Percentiles rank a stretch among this genome's conserved stretches.
Evolutionary conservation across 2,888 invertebrate genomes (phyloP).

Genomic region (Aleiodes leptofemur): DNA sequence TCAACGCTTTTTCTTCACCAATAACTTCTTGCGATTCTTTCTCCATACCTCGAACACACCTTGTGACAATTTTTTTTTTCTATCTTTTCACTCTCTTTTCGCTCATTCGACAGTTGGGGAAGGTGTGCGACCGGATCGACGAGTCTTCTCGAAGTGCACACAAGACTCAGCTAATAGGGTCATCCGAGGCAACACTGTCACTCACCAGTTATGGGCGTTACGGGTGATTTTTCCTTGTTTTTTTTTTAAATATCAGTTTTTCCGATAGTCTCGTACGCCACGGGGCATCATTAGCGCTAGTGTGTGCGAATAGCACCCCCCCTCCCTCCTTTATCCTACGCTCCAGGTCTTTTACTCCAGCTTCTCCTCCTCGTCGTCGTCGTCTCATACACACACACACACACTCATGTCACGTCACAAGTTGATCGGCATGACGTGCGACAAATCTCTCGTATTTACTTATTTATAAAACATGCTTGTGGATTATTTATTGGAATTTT

Average conservation of each 20-base stretch:
- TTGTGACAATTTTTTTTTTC: slow-evolving; percentile 14
- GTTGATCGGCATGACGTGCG: slow-evolving; percentile 64
- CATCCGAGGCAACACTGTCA: slow-evolving; percentile 55
- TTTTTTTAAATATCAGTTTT: no score
- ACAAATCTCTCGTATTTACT: slow-evolving; percentile 71
- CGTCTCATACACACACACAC: slow-evolving; percentile 24
- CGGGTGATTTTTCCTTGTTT: slow-evolving; percentile 23
- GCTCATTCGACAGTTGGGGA: neutral
- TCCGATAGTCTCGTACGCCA: slow-evolving; percentile 38
- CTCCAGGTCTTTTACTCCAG: slow-evolving; percentile 17
- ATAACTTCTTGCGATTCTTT: neutral
- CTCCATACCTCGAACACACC: neutral
- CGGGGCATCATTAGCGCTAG: slow-evolving; percentile 59
- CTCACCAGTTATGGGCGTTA: slow-evolving; percentile 54
- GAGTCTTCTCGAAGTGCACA: slow-evolving; percentile 12
- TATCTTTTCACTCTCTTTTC: slow-evolving; percentile 11
- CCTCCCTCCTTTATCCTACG: slow-evolving; percentile 36
- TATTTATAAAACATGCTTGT: slow-evolving; percentile 71
- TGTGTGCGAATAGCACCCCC: slow-evolving; percentile 53
- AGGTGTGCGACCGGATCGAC: slow-evolving; percentile 31
- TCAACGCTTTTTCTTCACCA: slow-evolving; percentile 26
- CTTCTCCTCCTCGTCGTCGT: neutral
- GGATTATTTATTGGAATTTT: slow-evolving; percentile 43
- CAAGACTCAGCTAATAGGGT: slow-evolving; percentile 53
- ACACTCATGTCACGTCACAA: slow-evolving; percentile 24